Base-by-base conservation (phyloP, 2,113 vertebrate species). In the Pelodiscus sinensis region DNA sequence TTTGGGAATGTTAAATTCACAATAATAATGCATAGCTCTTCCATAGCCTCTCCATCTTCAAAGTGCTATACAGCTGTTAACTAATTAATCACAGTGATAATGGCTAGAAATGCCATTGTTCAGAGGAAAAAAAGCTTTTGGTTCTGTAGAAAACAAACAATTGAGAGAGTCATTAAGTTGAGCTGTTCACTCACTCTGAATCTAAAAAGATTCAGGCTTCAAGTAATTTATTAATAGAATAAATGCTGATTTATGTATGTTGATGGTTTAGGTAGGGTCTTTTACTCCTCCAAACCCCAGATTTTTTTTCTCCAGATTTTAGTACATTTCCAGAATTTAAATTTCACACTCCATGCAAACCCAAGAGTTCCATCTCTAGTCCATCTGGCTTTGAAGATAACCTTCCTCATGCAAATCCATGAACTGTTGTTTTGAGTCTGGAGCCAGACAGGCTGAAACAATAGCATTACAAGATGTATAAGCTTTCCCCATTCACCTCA, bases 401-500 rank as follows among this genome's bases (percentile, higher is more conserved):
- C 11, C 93, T 93, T 82, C 73, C 54, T 87, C 79, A 78, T 58
- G 79, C 81, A 71, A 71, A 71, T 35, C 65, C 65, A 86, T 18
- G 54, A 35, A 13, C 87, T 94, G 94, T 93, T 96, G 93, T 96
- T 96, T 81, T 0, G 5, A 57, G 79, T 27, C 71, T 77, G 80
- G 62, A 92, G 92, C 94, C 96, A 96, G 96, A 95, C 96, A 0
- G 88, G 38, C 84, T 91, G 90, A 73, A 88, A 95, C 96, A 96
- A 95, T 88, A 62, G 90, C 65, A 27, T 22, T 14, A 87, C 65
- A 71, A 35, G n/a, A 35, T 79, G 73, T 94, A 91, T 82, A 95
- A 94, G 96, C 93, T 96, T 96, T 96, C 90, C 82, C 85, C 85
- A 93, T 95, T 91, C 93, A 93, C 91, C 92, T 97, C 96, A 96